A percentile compares a stretch with the other conserved stretches of the same genome.
These are phyloP conservation scores for Brachylomia viminalis DNA, from an alignment of 2,888 invertebrate genomes.

Conservation along the genomic window DNA sequence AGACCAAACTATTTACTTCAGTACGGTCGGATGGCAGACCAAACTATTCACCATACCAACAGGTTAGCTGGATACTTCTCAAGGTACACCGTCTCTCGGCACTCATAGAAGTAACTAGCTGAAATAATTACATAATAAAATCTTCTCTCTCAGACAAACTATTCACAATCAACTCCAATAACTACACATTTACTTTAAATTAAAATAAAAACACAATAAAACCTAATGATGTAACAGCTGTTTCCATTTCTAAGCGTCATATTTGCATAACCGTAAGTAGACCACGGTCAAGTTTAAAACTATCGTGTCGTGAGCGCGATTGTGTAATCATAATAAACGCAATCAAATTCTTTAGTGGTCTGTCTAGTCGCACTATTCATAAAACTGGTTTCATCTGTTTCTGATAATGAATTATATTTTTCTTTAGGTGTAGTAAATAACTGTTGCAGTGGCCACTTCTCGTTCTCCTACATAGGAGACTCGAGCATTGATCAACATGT, in stretches of 20 bases:
- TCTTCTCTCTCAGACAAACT: no score
- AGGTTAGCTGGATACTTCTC: no score
- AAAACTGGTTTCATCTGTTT: conserved; percentile 39
- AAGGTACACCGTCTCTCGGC: no score
- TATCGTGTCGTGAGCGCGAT: conserved; percentile 39
- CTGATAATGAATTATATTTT: background rate
- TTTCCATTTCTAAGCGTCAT: conserved; percentile 47
- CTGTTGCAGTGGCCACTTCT: no score
- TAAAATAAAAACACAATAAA: conserved; percentile 45
- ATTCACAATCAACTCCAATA: no score
- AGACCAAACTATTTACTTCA: no score
- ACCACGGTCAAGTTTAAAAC: conserved; percentile 60
- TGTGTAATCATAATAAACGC: conserved; percentile 51
- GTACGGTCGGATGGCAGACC: no score
- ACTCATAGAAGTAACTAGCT: no score
- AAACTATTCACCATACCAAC: no score
- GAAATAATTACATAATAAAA: no score
- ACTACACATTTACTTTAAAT: background rate
- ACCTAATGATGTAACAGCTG: conserved; percentile 42
- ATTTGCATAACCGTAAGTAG: conserved; percentile 51
- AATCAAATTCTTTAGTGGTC: conserved; percentile 51
- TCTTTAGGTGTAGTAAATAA: background rate
- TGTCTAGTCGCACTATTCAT: conserved; percentile 17
- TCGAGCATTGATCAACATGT: no score
- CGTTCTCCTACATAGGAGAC: no score